Percentiles rank a stretch among this genome's conserved stretches.
phyloP scores from a whole-genome alignment of 2,113 vertebrate genomes.

The Gorsachius goisagi region DNA sequence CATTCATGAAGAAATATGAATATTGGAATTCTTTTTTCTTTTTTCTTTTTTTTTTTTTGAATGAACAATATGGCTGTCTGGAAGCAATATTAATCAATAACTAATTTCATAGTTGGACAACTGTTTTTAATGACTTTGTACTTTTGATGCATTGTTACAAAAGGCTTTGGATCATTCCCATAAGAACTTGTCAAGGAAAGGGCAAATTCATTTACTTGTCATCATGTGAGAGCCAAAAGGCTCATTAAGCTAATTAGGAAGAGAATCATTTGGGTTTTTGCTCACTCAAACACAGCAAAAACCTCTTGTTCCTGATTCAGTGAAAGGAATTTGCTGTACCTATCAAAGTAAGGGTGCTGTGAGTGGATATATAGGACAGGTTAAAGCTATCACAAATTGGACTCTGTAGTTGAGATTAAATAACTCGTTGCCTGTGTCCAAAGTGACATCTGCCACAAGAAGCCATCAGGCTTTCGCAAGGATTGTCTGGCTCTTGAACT shows the following conservation, averaged over 20 bases:
- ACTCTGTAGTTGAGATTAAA: neutral
- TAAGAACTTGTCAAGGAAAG: conserved; percentile 72
- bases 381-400: neutral
- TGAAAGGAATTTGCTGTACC: neutral
- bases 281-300: conserved; percentile 32
- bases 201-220: conserved; percentile 70
- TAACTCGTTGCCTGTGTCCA: neutral
- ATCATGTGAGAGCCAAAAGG: conserved; percentile 67
- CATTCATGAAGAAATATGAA: conserved; percentile 34
- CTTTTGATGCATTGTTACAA: conserved; percentile 55
- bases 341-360: neutral
- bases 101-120: conserved; percentile 79
- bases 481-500: neutral
- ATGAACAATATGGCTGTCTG: conserved; percentile 65
- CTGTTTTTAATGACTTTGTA: conserved; percentile 74
- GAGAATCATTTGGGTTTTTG: conserved; percentile 29
- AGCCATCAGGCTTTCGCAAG: neutral
- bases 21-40: neutral
- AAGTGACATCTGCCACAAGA: neutral
- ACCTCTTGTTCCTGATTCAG: neutral
- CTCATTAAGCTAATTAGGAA: conserved; percentile 72
- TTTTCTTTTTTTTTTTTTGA: neutral
- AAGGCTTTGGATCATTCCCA: conserved; percentile 63
- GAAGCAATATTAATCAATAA: conserved; percentile 77
- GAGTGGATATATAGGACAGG: neutral